Percentiles rank a stretch among this genome's conserved stretches.
phyloP scores from a whole-genome alignment of 2,797 vertebrate species.

The Phaenicophaeus curvirostris region DNA sequence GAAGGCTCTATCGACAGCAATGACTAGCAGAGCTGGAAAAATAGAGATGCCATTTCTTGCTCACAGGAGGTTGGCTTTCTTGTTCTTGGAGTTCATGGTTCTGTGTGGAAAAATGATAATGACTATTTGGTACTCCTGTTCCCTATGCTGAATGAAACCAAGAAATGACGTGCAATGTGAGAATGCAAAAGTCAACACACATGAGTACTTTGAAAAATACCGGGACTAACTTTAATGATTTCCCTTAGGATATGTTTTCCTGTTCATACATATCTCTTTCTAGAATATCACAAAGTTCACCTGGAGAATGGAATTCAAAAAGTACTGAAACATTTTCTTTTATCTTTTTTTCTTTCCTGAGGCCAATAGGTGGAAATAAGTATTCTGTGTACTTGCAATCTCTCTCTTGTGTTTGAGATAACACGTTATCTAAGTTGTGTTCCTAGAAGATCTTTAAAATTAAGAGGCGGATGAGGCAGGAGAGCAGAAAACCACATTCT shows the following conservation, averaged over 20 bases:
- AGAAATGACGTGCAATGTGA: neutral
- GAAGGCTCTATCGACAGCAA: neutral
- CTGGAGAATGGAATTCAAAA: slow-evolving; percentile 14
- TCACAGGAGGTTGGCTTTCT: neutral
- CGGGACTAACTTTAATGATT: neutral
- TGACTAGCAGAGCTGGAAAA: neutral
- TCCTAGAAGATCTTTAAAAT: neutral
- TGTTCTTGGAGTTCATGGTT: neutral
- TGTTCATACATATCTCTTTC: neutral
- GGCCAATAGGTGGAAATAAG: neutral
- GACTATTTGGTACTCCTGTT: neutral
- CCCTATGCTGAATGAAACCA: neutral
- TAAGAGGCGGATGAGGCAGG: neutral
- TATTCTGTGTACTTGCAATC: neutral
- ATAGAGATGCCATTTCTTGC: neutral
- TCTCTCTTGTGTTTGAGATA: neutral
- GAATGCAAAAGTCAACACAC: neutral
- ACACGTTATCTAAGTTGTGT: neutral
- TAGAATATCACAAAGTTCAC: neutral
- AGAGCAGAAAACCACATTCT: neutral
- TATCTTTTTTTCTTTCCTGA: neutral
- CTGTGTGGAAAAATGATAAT: neutral
- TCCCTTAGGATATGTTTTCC: neutral
- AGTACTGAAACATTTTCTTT: neutral
- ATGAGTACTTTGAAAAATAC: neutral